Conservation (phyloP, 2,797 vertebrate genomes). For the Falco novaeseelandiae region DNA sequence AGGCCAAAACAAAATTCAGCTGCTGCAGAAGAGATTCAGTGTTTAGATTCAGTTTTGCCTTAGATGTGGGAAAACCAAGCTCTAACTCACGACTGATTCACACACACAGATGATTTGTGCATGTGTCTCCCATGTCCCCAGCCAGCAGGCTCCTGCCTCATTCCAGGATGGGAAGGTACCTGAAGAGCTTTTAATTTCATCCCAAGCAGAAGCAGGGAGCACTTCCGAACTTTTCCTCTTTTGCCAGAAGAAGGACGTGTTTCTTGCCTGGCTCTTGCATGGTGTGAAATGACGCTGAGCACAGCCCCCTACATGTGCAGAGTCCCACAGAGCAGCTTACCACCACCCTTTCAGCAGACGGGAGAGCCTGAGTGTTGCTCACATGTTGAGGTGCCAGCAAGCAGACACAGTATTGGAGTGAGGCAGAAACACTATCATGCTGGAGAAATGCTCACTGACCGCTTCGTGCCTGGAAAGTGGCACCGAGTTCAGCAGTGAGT, state of each 20-base stretch:
- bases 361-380: neutral
- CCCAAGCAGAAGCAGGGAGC: neutral
- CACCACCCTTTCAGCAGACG: neutral
- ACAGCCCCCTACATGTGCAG: neutral
- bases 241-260: neutral
- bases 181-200: neutral
- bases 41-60: neutral
- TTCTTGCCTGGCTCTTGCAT: neutral
- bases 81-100: neutral
- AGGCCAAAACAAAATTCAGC: neutral
- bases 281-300: neutral
- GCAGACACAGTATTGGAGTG: neutral
- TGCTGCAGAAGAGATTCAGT: neutral
- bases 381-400: neutral
- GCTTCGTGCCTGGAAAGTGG: neutral
- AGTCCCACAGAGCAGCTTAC: neutral
- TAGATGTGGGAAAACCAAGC: slow-evolving; percentile 42
- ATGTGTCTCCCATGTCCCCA: fast-evolving
- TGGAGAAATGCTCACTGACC: neutral
- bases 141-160: neutral
- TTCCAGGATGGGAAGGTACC: neutral
- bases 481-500: neutral
- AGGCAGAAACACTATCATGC: neutral
- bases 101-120: neutral
- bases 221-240: neutral